Evolutionary conservation across 2,113 vertebrate genomes (phyloP), one percentile per base, ranked within the genome.

Genomic region (Ceratotherium simum): DNA sequence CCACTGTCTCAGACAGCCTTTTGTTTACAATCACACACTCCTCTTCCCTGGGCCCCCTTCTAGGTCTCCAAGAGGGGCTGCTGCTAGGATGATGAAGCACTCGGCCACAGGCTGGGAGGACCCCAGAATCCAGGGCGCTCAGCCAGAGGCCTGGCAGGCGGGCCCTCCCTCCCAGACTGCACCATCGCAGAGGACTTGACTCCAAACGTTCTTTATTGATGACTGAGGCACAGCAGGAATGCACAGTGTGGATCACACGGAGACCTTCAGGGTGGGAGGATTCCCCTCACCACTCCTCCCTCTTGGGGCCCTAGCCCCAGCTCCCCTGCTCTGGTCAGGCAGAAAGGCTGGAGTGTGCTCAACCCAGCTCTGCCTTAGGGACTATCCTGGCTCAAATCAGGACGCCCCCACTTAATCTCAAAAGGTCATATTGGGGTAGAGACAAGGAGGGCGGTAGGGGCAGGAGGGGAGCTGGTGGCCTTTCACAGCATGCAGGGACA

Each of bases 121-220:
- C 8, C 48, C 17, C 58, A 36, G 89, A 56, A 16, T 58, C 69
- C 81, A 85, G 60, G 21, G 42, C 5, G 36, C 46, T 89, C 13
- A 25, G 65, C 31, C n/a, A 0, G 79, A 76, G 73, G 39, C 23
- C 46, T 46, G 5, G 23, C 10, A 31, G 56, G 17, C 42, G 67
- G 56, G 20, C 21, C 21, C 4, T 36, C 36, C 56, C 18, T 36
- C 58, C 29, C 4, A 1, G 14, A 17, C 86, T 46, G 42, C 17
- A 42, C 67, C 23, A 65, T 3, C 5, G 23, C 42, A 29, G 75
- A 56, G 48, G 9, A 72, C 69, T 58, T 20, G 62, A 92, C 79
- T 80, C 64, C 36, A n/a, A 58, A 83, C 27, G 48, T 14, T 69
- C 51, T 98, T 97, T 98, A 98, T 90, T 97, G 83, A 80, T 48